A percentile compares a stretch with the other conserved stretches of the same genome.
These are phyloP conservation scores for Megalonaias nervosa DNA, from an alignment of 1,140 invertebrate genomes.

Conservation along the genomic window DNA sequence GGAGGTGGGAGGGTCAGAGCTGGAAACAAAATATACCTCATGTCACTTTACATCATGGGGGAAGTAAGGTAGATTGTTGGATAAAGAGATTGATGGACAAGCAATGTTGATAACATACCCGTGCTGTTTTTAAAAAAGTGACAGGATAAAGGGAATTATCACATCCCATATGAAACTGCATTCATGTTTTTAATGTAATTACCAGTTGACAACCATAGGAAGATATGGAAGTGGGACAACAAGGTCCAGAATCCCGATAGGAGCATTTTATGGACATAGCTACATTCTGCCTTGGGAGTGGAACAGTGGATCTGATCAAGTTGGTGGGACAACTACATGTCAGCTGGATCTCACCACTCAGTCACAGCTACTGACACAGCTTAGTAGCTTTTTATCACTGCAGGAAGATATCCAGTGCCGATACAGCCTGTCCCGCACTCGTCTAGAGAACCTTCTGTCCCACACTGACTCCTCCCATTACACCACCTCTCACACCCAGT, in stretches of 20 bases:
- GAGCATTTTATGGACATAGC: conserved; percentile 93
- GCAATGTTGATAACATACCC: too few species aligned
- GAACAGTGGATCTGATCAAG: conserved; percentile 43
- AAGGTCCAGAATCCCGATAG: conserved; percentile 90
- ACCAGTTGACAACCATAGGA: conserved; percentile 80
- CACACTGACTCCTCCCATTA: conserved; percentile 51
- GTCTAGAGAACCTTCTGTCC: conserved; percentile 55
- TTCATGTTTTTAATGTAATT: conserved; percentile 16
- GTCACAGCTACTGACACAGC: conserved; percentile 60
- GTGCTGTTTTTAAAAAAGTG: too few species aligned
- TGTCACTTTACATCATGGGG: too few species aligned
- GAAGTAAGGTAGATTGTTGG: too few species aligned
- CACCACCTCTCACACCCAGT: conserved; percentile 60
- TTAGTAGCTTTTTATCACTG: conserved; percentile 72
- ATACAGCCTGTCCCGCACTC: conserved; percentile 85
- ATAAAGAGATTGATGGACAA: too few species aligned
- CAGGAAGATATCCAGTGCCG: conserved; percentile 87
- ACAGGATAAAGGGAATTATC: too few species aligned
- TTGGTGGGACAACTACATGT: conserved; percentile 16
- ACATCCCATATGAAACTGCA: neutral
- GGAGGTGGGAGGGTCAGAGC: too few species aligned
- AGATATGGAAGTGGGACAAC: conserved; percentile 92
- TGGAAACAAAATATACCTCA: too few species aligned
- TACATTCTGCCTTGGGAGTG: conserved; percentile 81
- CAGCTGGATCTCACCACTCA: conserved; percentile 74